Base-by-base conservation (phyloP, 2,888 invertebrate species). In the Meghimatium bilineatum region DNA sequence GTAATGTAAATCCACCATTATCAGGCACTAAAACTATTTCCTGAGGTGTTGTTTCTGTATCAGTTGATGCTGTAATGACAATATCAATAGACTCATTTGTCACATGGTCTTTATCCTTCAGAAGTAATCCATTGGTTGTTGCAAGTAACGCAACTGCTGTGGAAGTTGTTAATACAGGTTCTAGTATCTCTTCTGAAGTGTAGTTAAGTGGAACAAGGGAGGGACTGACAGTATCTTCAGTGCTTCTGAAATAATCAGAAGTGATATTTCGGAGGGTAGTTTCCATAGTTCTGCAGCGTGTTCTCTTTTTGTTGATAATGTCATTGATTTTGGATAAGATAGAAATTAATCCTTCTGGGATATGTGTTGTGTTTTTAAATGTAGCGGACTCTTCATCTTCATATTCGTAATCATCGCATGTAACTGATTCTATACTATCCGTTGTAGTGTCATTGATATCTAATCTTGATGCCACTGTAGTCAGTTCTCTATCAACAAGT, bases 101-200 rank as follows among this genome's bases (percentile, higher is more conserved):
- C 2, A 32, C 32, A 32, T 52, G 6, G 8, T 32, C 52, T 32
- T 17, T 49, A 32, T 79, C 79, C 26, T 29, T 5, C 20, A 79
- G 26, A 32, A 49, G 66, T 12, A 79, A 20, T 14, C 79, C 79
- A 49, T 79, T 79, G 20, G 79, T 79, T 5, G 67, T 79, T 49
- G 12, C 29, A 12, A 44, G 49, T 10, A 79, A 67, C 44, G 49
- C 44, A 17, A 79, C 69, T 23, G 49, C 49, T n/a, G n/a, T n/a
- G 2, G 74, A 52, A 1, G 74, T 74, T 74, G 6, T 32, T 34
- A 20, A 52, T 17, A 23, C 56, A 36, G 36, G 29, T 63, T 36
- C 29, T 29, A 29, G 14, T n/a, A 14, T 23, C 23, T 36, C 20
- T 12, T 77, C 14, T n/a, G 60, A 36, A 1, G 63, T 63, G 77